Evolutionary conservation across 2,888 invertebrate species (phyloP).

Genomic region (Acrobasis repandana): DNA sequence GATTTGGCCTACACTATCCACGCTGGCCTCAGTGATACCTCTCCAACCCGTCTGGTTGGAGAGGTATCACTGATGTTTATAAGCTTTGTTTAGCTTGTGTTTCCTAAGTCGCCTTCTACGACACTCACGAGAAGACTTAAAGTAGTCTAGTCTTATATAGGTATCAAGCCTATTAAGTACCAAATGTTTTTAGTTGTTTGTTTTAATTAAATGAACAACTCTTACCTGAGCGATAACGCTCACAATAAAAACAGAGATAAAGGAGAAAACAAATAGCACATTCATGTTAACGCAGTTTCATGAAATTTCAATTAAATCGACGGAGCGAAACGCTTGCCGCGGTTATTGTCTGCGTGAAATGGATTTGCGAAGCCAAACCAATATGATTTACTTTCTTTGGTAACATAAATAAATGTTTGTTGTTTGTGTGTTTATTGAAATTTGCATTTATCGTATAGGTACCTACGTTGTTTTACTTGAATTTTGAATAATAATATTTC

Average conservation of each 20-base stretch:
- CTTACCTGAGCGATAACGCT: constrained; percentile 12
- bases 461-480: too few relatives aligned
- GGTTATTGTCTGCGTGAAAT: constrained; percentile 9
- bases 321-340: not conserved
- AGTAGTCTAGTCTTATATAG: too few relatives aligned
- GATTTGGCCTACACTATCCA: too few relatives aligned
- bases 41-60: too few relatives aligned
- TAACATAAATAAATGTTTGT: not conserved
- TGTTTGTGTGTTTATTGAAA: not conserved
- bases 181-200: not conserved
- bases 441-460: not conserved
- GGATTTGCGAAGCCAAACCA: not conserved
- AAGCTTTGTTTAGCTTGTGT: too few relatives aligned
- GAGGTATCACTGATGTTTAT: too few relatives aligned
- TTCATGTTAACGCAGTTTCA: constrained; percentile 1
- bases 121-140: too few relatives aligned
- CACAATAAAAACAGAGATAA: not conserved
- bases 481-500: too few relatives aligned
- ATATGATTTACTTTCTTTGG: not conserved
- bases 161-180: not conserved
- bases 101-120: too few relatives aligned
- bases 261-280: not conserved
- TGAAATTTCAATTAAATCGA: constrained; percentile 1
- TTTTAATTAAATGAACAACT: not conserved
- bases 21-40: too few relatives aligned